Evolutionary conservation across 2,113 vertebrate species (phyloP).

Genomic region (Megaceryle torquata): DNA sequence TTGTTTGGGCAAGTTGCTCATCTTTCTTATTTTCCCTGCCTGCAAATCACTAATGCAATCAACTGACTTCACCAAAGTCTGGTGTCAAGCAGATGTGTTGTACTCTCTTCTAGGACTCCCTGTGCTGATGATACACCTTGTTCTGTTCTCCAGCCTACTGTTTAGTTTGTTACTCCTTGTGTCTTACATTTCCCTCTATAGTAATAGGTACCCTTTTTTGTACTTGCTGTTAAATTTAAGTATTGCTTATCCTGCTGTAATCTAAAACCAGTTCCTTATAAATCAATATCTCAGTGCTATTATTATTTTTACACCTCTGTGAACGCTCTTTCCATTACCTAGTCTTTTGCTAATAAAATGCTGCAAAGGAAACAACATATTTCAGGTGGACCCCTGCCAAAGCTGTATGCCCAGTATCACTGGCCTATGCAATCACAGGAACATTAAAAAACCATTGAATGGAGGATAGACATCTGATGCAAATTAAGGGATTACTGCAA

Average conservation of each 20-base stretch:
- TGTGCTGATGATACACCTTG: not conserved
- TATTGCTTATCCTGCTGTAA: conserved; percentile 14
- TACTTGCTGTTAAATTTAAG: not conserved
- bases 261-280: not conserved
- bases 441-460: not conserved
- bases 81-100: not conserved
- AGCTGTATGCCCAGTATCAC: not conserved
- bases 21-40: not conserved
- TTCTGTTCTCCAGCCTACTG: not conserved
- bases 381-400: not conserved
- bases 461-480: not conserved
- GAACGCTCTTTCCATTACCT: not conserved
- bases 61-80: not conserved
- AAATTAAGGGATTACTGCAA: conserved; percentile 24
- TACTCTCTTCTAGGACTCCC: not conserved
- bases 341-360: not conserved
- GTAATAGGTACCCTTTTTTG: not conserved
- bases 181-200: not conserved
- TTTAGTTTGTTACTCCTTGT: not conserved
- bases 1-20: not conserved
- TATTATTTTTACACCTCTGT: conserved; percentile 38
- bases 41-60: not conserved
- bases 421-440: not conserved
- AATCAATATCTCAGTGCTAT: conserved; percentile 17
- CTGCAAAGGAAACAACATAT: not conserved